A percentile compares a stretch with the other conserved stretches of the same genome.
phyloP scores from a whole-genome alignment of 2,113 vertebrate species.

The Miniopterus natalensis region DNA sequence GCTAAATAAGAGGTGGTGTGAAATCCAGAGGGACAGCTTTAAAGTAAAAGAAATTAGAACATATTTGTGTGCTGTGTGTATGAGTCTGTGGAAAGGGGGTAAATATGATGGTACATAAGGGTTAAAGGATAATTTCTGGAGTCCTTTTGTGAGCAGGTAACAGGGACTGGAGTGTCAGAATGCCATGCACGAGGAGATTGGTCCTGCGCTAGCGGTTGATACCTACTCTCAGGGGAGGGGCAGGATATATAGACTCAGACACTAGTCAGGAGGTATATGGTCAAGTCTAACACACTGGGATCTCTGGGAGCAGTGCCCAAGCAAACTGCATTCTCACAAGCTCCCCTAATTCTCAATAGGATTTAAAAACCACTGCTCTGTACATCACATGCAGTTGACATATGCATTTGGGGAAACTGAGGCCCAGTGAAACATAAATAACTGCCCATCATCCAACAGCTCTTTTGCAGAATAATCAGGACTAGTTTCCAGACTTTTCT shows the following conservation, averaged over 20 bases:
- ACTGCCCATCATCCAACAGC: not conserved
- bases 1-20: not conserved
- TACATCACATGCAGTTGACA: not conserved
- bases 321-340: not conserved
- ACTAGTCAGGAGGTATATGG: not conserved
- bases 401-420: not conserved
- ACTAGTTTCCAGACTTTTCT: not conserved
- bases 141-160: not conserved
- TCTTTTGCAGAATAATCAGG: not conserved
- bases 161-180: too few relatives aligned
- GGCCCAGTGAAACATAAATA: not conserved
- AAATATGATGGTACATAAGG: not conserved
- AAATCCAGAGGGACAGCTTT: not conserved
- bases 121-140: not conserved
- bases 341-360: not conserved
- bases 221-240: not conserved
- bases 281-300: not conserved
- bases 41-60: not conserved
- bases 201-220: too few relatives aligned
- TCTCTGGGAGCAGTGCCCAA: not conserved
- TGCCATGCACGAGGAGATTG: fast-evolving
- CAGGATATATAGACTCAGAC: not conserved
- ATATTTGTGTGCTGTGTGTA: not conserved
- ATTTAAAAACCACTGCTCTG: not conserved
- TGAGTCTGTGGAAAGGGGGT: not conserved